phyloP scores from a whole-genome alignment of 2,797 vertebrate genomes.

The Mormyrops attenuatus region DNA sequence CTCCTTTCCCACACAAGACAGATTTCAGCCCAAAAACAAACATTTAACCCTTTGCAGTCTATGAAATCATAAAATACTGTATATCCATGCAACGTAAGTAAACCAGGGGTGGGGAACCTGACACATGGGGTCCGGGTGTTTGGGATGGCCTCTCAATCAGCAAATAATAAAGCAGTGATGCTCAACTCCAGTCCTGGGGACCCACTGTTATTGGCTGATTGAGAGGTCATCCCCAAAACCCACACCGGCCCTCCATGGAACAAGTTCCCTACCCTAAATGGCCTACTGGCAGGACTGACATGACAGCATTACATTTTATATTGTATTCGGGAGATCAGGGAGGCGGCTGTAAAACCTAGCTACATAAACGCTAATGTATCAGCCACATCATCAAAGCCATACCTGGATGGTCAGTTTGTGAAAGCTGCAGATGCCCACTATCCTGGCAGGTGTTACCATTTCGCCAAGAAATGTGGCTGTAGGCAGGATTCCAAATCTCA shows the following conservation, averaged over 20 bases:
- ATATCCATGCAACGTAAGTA: not conserved
- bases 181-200: not conserved
- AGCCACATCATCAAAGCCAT: not conserved
- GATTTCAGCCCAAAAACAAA: conserved; percentile 27
- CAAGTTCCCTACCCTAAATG: not conserved
- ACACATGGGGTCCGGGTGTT: not conserved
- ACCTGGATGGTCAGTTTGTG: not conserved
- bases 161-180: not conserved
- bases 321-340: not conserved
- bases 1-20: not conserved
- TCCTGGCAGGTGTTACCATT: not conserved
- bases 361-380: not conserved
- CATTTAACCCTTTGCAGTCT: conserved; percentile 22
- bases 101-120: not conserved
- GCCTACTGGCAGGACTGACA: not conserved
- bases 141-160: not conserved
- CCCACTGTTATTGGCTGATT: not conserved
- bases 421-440: not conserved
- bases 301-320: not conserved
- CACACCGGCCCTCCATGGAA: not conserved
- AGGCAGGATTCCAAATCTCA: not conserved
- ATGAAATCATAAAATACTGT: not conserved
- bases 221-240: not conserved
- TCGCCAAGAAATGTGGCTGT: not conserved
- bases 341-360: not conserved